Conservation (phyloP, 2,888 invertebrate genomes). For the Abrostola tripartita region DNA sequence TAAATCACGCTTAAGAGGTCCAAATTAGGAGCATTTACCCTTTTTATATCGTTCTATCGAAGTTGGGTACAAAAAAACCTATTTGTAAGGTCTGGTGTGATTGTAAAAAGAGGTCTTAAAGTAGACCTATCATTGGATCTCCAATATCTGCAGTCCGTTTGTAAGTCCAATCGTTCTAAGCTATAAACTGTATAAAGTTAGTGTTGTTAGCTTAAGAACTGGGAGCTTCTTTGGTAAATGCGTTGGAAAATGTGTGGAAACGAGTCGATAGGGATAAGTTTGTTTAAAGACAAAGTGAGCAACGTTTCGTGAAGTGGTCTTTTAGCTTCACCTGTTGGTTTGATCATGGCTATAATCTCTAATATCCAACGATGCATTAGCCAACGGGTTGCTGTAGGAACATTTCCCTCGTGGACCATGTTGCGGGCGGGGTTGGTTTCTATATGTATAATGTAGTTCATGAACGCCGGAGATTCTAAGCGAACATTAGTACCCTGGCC, state of each 20-base stretch:
- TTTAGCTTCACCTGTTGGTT: no score
- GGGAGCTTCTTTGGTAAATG: slow-evolving; percentile 2
- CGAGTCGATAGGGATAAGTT: background rate
- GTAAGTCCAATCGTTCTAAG: slow-evolving; percentile 24
- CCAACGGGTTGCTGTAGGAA: no score
- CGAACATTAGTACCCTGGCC: no score
- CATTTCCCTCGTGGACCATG: no score
- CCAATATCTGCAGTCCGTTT: slow-evolving; percentile 29
- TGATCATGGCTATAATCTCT: no score
- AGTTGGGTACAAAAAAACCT: slow-evolving; percentile 40
- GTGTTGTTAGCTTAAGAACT: slow-evolving; percentile 26
- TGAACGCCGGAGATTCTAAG: no score
- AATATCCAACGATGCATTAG: no score
- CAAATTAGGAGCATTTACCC: slow-evolving; percentile 58
- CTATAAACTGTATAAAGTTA: slow-evolving; percentile 34
- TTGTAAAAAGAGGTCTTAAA: slow-evolving; percentile 51
- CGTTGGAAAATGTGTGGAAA: slow-evolving; percentile 7
- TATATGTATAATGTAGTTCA: no score
- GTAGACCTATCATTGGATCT: slow-evolving; percentile 42
- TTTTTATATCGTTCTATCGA: slow-evolving; percentile 57
- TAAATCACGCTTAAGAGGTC: slow-evolving; percentile 52
- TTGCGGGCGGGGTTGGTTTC: no score
- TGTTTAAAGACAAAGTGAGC: background rate
- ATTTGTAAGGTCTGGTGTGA: slow-evolving; percentile 54
- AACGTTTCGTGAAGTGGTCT: no score